Evolutionary conservation across 2,113 vertebrate species (phyloP).

Genomic region (Reinhardtius hippoglossoides): DNA sequence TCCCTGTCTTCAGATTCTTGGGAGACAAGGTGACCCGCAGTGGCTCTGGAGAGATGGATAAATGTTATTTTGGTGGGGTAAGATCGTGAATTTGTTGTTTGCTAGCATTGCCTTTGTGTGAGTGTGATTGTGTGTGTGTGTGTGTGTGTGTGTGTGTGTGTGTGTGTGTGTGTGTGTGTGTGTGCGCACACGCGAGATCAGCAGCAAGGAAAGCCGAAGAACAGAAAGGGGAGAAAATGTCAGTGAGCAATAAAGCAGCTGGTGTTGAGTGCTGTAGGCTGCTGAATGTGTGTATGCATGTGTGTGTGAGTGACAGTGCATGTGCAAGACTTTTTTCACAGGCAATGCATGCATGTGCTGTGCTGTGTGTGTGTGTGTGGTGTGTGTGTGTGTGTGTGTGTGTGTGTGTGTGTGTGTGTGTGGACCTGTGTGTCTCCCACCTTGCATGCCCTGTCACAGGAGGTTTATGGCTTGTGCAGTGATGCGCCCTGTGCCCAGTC

Average conservation of each 20-base stretch:
- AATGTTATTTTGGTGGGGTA: background rate
- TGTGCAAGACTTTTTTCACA: conserved; percentile 5
- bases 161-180: conserved; percentile 19
- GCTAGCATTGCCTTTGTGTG: background rate
- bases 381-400: conserved; percentile 48
- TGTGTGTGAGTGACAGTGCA: conserved; percentile 45
- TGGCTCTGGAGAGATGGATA: conserved; percentile 84
- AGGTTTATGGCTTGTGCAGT: conserved; percentile 68
- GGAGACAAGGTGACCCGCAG: conserved; percentile 96
- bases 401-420: conserved; percentile 30
- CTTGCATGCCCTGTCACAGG: conserved; percentile 75
- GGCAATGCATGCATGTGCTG: no score
- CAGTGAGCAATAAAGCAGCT: conserved; percentile 81
- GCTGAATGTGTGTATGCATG: conserved; percentile 58
- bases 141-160: conserved; percentile 22
- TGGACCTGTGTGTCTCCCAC: conserved; percentile 29
- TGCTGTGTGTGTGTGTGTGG: conserved; percentile 48
- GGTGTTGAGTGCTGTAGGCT: conserved; percentile 71
- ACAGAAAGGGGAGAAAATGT: conserved; percentile 79
- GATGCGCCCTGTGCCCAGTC: conserved; percentile 78
- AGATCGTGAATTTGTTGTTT: background rate
- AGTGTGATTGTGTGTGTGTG: background rate
- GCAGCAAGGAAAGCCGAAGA: conserved; percentile 51
- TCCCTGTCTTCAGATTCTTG: conserved; percentile 98
- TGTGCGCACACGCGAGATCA: conserved; percentile 19